Conservation (phyloP, 1,140 invertebrate species). For the Heliconius hermathena region DNA sequence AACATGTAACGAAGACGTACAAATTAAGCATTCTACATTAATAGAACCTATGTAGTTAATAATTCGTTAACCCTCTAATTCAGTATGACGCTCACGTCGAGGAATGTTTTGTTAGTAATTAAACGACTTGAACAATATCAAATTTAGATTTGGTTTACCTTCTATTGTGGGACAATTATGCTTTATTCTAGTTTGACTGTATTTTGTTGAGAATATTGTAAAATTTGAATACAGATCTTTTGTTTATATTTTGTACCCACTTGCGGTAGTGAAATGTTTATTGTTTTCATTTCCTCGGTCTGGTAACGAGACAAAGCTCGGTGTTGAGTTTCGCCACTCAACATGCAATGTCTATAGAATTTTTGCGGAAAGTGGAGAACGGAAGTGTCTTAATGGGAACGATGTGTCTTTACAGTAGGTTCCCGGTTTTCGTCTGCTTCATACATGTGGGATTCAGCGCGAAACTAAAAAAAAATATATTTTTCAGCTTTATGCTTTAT, state of each 20-base stretch:
- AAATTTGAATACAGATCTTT: neutral
- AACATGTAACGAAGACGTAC: neutral
- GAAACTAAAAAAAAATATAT: too few species aligned
- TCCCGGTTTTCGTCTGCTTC: too few species aligned
- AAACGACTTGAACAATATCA: slow-evolving; percentile 23
- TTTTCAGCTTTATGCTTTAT: too few species aligned
- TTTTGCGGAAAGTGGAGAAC: too few species aligned
- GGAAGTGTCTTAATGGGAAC: too few species aligned
- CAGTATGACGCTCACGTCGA: slow-evolving; percentile 17
- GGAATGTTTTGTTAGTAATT: slow-evolving; percentile 26
- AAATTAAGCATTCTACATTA: slow-evolving; percentile 19
- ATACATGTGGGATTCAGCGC: too few species aligned
- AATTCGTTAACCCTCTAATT: slow-evolving; percentile 25
- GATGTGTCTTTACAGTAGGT: too few species aligned
- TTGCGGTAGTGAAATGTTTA: neutral
- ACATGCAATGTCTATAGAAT: too few species aligned
- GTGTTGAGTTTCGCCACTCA: too few species aligned
- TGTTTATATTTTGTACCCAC: neutral
- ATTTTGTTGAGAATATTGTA: neutral
- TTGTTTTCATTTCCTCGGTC: too few species aligned
- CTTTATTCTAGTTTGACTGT: neutral
- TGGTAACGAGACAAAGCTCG: too few species aligned
- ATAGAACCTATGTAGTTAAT: slow-evolving; percentile 27
- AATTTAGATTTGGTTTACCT: slow-evolving; percentile 8
- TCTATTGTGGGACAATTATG: neutral